Conservation (phyloP, 2,113 vertebrate genomes). For the Lophura nycthemera region DNA sequence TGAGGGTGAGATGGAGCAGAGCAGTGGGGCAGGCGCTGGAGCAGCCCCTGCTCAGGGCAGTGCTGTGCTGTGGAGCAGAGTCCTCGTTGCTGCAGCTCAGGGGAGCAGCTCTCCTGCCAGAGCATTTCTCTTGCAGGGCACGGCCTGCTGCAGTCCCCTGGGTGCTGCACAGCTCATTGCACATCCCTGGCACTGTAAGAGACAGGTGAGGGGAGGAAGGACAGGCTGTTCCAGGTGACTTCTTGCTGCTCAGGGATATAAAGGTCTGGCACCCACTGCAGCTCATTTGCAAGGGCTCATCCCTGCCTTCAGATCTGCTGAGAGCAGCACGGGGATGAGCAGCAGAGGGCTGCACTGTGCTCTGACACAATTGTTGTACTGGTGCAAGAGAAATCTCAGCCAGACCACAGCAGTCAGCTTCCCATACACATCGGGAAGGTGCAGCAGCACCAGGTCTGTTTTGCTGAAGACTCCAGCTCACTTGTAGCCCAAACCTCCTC, state of each 20-base stretch:
- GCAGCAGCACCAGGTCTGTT: accelerated
- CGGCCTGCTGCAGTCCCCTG: background rate
- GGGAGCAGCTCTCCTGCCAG: background rate
- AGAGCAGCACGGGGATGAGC: background rate
- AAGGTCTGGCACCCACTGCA: background rate
- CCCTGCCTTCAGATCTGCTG: background rate
- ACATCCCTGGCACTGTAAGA: background rate
- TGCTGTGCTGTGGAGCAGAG: background rate
- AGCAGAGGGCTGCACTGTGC: background rate
- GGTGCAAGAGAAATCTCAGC: background rate
- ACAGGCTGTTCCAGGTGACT: background rate
- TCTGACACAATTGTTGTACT: background rate
- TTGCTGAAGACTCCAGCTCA: background rate
- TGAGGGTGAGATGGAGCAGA: background rate
- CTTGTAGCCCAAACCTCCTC: background rate
- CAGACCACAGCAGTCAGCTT: accelerated
- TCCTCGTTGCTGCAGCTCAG: background rate
- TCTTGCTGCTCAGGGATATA: background rate
- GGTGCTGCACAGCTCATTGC: accelerated
- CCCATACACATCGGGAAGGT: accelerated
- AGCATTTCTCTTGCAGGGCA: background rate
- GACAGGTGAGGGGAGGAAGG: background rate
- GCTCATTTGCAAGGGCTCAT: accelerated
- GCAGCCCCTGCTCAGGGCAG: constrained; percentile 47
- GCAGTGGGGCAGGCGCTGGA: background rate